Percentiles rank a stretch among this genome's conserved stretches.
Evolutionary conservation across 2,113 vertebrate species (phyloP).

Genomic region (Sapajus apella): DNA sequence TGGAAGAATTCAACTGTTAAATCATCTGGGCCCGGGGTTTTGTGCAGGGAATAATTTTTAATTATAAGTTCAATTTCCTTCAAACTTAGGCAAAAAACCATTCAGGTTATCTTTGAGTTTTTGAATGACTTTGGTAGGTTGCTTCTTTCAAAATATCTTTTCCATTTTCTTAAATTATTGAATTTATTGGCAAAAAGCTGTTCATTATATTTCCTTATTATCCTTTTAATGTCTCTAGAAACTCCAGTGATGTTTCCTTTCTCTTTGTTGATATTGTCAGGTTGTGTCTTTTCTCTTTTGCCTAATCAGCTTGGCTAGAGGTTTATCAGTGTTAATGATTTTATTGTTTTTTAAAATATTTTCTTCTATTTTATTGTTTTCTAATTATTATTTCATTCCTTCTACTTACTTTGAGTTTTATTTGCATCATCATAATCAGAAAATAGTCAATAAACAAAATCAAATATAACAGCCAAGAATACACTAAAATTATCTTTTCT

Average conservation of each 20-base stretch:
- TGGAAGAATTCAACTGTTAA: background rate
- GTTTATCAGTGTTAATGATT: background rate
- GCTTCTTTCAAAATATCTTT: background rate
- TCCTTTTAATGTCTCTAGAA: background rate
- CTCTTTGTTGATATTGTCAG: background rate
- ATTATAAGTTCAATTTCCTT: background rate
- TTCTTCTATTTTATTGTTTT: background rate
- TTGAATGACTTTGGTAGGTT: background rate
- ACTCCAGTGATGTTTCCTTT: background rate
- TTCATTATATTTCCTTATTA: background rate
- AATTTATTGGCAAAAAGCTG: background rate
- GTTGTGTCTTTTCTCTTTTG: background rate
- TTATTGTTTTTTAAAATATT: background rate
- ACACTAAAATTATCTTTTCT: background rate
- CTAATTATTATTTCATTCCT: background rate
- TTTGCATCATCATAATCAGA: constrained; percentile 26
- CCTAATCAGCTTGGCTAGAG: background rate
- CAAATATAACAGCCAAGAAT: background rate
- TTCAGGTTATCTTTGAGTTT: background rate
- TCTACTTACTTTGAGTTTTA: background rate
- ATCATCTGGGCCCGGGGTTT: background rate
- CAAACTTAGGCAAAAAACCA: background rate
- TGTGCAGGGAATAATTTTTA: background rate
- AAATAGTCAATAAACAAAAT: background rate
- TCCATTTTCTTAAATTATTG: background rate